Evolutionary conservation across 1,140 invertebrate genomes (phyloP).

Genomic region (Ceratoteleas bidentatus): DNA sequence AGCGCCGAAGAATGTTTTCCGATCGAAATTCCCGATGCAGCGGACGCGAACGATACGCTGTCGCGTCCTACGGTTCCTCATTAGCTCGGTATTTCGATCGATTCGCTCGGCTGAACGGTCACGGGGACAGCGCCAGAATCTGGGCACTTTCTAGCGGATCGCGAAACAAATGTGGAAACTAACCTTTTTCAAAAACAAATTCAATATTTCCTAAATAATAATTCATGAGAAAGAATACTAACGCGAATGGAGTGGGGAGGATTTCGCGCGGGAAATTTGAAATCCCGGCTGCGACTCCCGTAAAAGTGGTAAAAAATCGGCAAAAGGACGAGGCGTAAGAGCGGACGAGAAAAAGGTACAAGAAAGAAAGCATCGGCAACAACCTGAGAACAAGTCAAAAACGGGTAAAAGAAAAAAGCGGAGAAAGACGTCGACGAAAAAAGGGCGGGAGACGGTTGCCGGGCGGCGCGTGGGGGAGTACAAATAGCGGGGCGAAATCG

Average conservation of each 20-base stretch:
- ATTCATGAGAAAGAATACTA: no score
- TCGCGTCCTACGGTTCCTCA: constrained; percentile 48
- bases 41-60: constrained; percentile 43
- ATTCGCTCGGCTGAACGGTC: constrained; percentile 55
- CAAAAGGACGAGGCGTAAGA: constrained; percentile 1
- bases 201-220: no score
- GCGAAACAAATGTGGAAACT: neutral
- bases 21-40: constrained; percentile 63
- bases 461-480: constrained; percentile 29
- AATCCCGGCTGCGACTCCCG: neutral
- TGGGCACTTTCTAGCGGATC: no score
- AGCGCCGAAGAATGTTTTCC: constrained; percentile 60
- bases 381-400: constrained; percentile 42
- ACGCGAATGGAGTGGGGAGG: no score
- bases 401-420: constrained; percentile 28
- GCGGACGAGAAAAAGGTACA: constrained; percentile 11
- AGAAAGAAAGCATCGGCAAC: constrained; percentile 14
- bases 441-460: constrained; percentile 20
- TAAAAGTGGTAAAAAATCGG: constrained; percentile 15
- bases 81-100: constrained; percentile 65
- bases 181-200: no score
- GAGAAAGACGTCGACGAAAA: constrained; percentile 37
- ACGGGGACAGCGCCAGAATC: no score
- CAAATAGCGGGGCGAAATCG: constrained; percentile 41
- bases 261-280: neutral